Conservation (phyloP, 2,113 vertebrate genomes). For the Strigops habroptila region DNA sequence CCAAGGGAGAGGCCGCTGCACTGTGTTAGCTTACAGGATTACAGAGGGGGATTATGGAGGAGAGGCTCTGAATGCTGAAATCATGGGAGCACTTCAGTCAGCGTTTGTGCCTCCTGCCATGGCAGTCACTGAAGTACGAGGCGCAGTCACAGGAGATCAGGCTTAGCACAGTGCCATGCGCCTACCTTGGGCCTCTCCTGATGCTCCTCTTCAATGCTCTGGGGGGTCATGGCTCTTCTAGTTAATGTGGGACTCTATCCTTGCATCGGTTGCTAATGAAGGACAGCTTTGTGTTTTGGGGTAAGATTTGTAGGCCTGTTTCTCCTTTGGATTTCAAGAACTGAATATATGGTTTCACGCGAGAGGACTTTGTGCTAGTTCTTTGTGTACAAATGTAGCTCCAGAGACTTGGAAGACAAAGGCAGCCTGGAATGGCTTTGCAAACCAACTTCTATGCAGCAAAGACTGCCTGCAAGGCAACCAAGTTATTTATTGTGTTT, state of each 20-base stretch:
- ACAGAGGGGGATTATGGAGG: not conserved
- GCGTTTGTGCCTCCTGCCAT: not conserved
- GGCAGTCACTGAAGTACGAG: not conserved
- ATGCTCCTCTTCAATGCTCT: not conserved
- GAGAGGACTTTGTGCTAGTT: not conserved
- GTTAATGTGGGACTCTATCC: not conserved
- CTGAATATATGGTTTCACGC: not conserved
- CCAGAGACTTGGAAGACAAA: not conserved
- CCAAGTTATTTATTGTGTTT: not conserved
- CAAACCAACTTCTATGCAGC: not conserved
- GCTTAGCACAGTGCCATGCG: not conserved
- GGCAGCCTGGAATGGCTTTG: not conserved
- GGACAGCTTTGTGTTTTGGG: not conserved
- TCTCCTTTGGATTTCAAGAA: not conserved
- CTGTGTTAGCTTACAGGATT: not conserved
- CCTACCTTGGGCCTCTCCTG: not conserved
- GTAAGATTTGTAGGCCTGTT: not conserved
- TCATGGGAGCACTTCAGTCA: not conserved
- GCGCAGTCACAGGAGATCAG: accelerated
- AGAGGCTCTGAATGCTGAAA: not conserved
- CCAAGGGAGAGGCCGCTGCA: not conserved
- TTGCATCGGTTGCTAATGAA: not conserved
- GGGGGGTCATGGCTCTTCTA: not conserved
- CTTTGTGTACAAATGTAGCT: not conserved
- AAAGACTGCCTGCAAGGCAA: not conserved